Evolutionary conservation across 2,113 vertebrate genomes (phyloP), one percentile per base, ranked within the genome.

Genomic region (Steatornis caripensis): DNA sequence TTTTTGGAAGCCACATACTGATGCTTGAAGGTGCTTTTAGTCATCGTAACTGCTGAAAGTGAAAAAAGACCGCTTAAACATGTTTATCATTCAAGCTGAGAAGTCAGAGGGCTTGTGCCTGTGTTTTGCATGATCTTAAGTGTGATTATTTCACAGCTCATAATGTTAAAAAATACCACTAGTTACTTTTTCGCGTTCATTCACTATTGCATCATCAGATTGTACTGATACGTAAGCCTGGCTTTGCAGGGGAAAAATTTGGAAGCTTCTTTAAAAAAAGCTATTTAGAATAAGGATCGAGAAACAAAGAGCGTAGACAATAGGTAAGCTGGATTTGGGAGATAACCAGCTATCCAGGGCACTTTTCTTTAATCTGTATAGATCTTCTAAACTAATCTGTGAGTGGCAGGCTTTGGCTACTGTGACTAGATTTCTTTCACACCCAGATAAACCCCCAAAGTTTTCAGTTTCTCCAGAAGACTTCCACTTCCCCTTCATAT

Each of bases 221-320:
- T 84, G 22, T 45, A 24, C 45, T 58, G 66, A 26, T 81, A 61
- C 87, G 92, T 77, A 79, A 82, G 34, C 41, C 41, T 84, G 45
- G 18, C 12, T 93, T 89, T 76, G 32, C n/a, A 69, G 49, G 36
- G 46, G 27, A 66, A 78, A 89, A 64, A 8, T 84, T 84, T 91
- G 62, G 77, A 79, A 95, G 8, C 45, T 83, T 71, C 36, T 87
- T 89, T 84, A 10, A 55, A 51, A 57, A 86, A 87, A 72, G 24
- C 51, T 46, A 13, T 89, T 92, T 84, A 65, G 87, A 84, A 48
- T 68, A 94, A 79, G 76, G 65, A 43, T 46, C 5, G 41, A 79
- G 74, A 93, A 93, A 92, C 84, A 95, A 95, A 84, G 77, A 83
- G 18, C 29, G 61, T 79, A 84, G 84, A 87, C 84, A 93, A 92